A percentile compares a stretch with the other conserved stretches of the same genome.
These are phyloP conservation scores for Melanotus villosus DNA, from an alignment of 2,888 invertebrate species.

Conservation along the genomic window DNA sequence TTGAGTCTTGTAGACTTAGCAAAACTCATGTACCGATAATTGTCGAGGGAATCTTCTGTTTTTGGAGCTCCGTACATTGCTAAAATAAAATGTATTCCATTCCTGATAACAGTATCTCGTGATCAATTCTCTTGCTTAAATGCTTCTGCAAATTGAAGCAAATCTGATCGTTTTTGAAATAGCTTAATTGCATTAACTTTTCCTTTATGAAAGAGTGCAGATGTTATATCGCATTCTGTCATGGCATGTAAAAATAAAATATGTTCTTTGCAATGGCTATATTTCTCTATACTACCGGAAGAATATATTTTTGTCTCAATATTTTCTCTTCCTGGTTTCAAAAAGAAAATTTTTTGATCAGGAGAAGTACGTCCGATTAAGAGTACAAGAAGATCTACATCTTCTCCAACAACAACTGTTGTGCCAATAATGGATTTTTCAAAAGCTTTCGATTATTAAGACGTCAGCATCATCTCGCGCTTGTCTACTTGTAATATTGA, in stretches of 20 bases:
- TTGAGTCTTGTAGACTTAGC: too few relatives aligned
- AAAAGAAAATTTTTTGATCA: background rate
- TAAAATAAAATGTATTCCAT: too few relatives aligned
- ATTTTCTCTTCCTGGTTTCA: background rate
- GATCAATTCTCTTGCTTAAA: too few relatives aligned
- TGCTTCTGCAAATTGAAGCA: background rate
- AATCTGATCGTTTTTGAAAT: background rate
- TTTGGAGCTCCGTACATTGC: too few relatives aligned
- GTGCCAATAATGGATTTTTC: background rate
- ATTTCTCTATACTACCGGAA: background rate
- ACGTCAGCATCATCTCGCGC: constrained; percentile 7
- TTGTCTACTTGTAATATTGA: background rate
- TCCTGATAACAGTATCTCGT: too few relatives aligned
- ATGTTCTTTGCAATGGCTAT: background rate
- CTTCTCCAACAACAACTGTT: background rate
- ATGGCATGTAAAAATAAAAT: background rate
- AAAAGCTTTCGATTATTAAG: background rate
- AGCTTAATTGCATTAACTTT: too few relatives aligned
- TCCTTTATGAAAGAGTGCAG: background rate
- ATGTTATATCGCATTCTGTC: too few relatives aligned
- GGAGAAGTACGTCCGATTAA: background rate
- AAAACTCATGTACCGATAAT: too few relatives aligned
- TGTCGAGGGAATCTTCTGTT: too few relatives aligned
- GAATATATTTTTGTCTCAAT: background rate
- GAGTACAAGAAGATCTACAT: background rate